These are phyloP conservation scores for Epinephelus awoara DNA, from an alignment of 2,797 vertebrate genomes.

Conservation along the genomic window DNA sequence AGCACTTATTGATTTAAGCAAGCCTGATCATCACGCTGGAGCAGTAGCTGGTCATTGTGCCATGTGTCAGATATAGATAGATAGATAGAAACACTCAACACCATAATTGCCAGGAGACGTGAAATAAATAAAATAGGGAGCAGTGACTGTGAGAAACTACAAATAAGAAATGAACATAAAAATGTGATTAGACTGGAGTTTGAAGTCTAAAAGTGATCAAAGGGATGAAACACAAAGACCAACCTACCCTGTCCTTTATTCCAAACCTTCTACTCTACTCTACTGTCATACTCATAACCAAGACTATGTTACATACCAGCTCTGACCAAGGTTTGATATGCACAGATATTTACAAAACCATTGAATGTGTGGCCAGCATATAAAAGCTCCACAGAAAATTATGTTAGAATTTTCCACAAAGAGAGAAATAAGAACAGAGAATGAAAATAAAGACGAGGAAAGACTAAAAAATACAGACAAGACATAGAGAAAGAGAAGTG, in stretches of 20 bases:
- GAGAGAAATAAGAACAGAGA: background rate
- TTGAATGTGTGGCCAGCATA: slow-evolving; percentile 6
- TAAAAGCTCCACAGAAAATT: slow-evolving; percentile 1
- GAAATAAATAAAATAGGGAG: slow-evolving; percentile 20
- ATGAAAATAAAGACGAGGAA: background rate
- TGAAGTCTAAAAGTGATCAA: slow-evolving; percentile 40
- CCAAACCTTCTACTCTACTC: slow-evolving; percentile 3
- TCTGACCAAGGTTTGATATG: slow-evolving; percentile 5
- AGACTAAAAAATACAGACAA: background rate
- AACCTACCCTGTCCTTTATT: slow-evolving; percentile 30
- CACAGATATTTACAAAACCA: slow-evolving; percentile 43
- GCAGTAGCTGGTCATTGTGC: slow-evolving; percentile 22
- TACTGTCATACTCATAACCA: slow-evolving; percentile 11
- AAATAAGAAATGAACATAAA: slow-evolving; percentile 16
- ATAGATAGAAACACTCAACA: slow-evolving; percentile 29
- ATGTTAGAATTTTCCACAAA: background rate
- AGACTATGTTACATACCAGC: background rate
- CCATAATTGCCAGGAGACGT: slow-evolving; percentile 22
- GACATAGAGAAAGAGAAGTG: background rate
- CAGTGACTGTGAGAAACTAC: slow-evolving; percentile 30
- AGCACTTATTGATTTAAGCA: slow-evolving; percentile 57
- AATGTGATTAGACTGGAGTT: slow-evolving; percentile 6
- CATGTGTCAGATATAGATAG: slow-evolving; percentile 34
- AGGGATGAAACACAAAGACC: background rate
- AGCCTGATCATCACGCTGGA: slow-evolving; percentile 38